A percentile compares a stretch with the other conserved stretches of the same genome.
Evolutionary conservation across 30 jellyfish, hydroid and myxozoan genomes (phyloP).

Genomic region (Nemopilema nomurai): DNA sequence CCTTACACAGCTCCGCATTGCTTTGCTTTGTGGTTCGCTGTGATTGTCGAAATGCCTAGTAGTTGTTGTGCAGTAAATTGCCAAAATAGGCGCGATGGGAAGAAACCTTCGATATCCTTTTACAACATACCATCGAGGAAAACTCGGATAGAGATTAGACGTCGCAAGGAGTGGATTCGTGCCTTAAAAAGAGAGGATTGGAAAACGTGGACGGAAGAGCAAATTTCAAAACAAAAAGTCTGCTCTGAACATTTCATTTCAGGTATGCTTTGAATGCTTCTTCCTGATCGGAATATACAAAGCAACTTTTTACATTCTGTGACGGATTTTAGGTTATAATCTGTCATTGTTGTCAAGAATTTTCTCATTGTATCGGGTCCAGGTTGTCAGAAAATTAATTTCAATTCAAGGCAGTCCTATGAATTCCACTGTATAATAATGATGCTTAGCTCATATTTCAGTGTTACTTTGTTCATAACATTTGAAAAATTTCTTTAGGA

Average conservation of each 20-base stretch:
- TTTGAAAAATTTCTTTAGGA: neutral
- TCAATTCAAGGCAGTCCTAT: neutral
- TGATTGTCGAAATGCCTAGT: slow-evolving; percentile 46
- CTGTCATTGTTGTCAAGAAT: neutral
- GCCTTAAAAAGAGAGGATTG: slow-evolving; percentile 47
- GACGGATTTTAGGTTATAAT: neutral
- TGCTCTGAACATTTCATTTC: slow-evolving; percentile 49
- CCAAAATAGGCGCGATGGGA: slow-evolving; percentile 14
- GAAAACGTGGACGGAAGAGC: slow-evolving; percentile 45
- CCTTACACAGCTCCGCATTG: neutral
- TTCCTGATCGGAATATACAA: slow-evolving; percentile 3
- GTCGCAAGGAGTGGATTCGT: slow-evolving; percentile 66
- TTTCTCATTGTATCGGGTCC: neutral
- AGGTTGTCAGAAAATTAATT: neutral
- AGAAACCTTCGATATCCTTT: slow-evolving; percentile 12
- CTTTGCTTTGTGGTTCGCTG: neutral
- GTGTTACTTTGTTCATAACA: neutral
- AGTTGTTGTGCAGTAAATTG: slow-evolving; percentile 63
- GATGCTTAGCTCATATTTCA: neutral
- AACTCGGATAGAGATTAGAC: slow-evolving; percentile 45
- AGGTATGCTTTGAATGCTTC: slow-evolving; percentile 18
- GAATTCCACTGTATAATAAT: neutral
- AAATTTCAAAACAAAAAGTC: slow-evolving; percentile 42
- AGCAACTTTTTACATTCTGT: neutral
- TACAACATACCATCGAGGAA: slow-evolving; percentile 44